Evolutionary conservation across 1,140 invertebrate genomes (phyloP), one percentile per base, ranked within the genome.

Genomic region (Heliconius eleuchia): DNA sequence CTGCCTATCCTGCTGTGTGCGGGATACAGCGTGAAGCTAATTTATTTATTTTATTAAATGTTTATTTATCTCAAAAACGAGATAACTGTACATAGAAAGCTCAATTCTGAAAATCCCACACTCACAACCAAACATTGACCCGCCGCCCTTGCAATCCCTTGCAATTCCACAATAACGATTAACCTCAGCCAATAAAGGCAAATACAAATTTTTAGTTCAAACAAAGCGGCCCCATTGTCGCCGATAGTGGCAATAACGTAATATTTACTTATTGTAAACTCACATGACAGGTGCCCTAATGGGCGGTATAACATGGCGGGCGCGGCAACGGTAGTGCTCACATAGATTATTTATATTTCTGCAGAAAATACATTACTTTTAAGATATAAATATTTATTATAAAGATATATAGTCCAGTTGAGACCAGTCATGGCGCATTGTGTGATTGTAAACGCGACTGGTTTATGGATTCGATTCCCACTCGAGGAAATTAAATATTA

Each of bases 201-300:
- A 77, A 60, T 78, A 78, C 83, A 86, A 92, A 93, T 92, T 94
- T 92, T 92, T 92, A 55, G 71, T 81, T 82, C 84, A 91, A 91
- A 92, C 91, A 92, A 86, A 87, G 80, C 78, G 72, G 60, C 83
- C 85, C 85, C 83, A 89, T 87, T 87, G 91, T 88, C 88, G 77
- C 87, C 89, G 87, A 92, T 91, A 92, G 89, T 90, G 86, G 89
- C 87, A 91, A 93, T 92, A 92, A 90, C 82, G 81, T 87, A 86
- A 89, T 94, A 93, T 92, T 93, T 94, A 94, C 92, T 93, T 92
- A 93, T 92, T 92, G 91, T 93, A 92, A 92, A 93, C 91, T 94
- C 89, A 88, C 89, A 93, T 94, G 91, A 92, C 92, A 94, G 92
- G 88, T 91, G 88, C 89, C 91, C 87, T 94, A 94, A 94, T 94